A percentile compares a stretch with the other conserved stretches of the same genome.
Evolutionary conservation across 2,888 invertebrate species (phyloP).

Genomic region (Blomia tropicalis): DNA sequence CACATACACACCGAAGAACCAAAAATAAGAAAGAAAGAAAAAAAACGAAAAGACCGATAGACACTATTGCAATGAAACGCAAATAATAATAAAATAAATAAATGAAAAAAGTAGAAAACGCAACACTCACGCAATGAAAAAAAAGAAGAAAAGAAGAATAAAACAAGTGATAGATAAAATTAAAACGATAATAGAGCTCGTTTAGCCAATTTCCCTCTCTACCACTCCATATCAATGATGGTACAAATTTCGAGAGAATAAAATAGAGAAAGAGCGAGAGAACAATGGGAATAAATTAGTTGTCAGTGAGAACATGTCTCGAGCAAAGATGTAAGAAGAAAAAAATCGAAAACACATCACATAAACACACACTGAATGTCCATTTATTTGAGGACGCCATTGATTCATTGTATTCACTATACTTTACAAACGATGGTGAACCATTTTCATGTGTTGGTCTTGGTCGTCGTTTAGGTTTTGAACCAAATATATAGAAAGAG

Average conservation of each 20-base stretch:
- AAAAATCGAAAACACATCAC: too few relatives aligned
- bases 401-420: slow-evolving; percentile 5
- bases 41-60: too few relatives aligned
- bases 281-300: slow-evolving; percentile 10
- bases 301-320: too few relatives aligned
- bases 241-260: too few relatives aligned
- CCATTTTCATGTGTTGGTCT: too few relatives aligned
- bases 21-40: too few relatives aligned
- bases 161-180: slow-evolving; percentile 14
- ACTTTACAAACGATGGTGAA: not conserved
- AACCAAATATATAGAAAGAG: too few relatives aligned
- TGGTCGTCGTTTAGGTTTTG: too few relatives aligned
- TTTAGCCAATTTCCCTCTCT: slow-evolving; percentile 1
- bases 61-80: not conserved
- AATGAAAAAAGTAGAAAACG: not conserved
- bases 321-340: too few relatives aligned
- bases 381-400: slow-evolving; percentile 12
- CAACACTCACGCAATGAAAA: not conserved
- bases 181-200: slow-evolving; percentile 15
- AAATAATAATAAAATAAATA: not conserved
- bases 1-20: too few relatives aligned
- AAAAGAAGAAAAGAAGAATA: not conserved
- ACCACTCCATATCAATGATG: too few relatives aligned
- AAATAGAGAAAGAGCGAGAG: too few relatives aligned
- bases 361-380: not conserved